Evolutionary conservation across 2,113 vertebrate species (phyloP).

Genomic region (Amblyopsis rosae): DNA sequence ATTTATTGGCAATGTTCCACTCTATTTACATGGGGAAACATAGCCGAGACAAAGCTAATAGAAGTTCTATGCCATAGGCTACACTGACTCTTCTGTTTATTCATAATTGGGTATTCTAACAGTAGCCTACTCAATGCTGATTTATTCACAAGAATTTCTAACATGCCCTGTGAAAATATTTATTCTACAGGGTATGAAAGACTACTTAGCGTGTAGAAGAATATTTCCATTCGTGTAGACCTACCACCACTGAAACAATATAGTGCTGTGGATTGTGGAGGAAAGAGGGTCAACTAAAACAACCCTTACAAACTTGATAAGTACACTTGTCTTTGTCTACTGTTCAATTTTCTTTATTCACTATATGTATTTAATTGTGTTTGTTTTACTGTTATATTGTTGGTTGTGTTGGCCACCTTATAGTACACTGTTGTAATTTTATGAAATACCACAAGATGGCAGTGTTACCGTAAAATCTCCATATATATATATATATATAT

Average conservation of each 20-base stretch:
- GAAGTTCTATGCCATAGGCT: neutral
- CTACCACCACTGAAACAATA: conserved; percentile 53
- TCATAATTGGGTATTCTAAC: conserved; percentile 30
- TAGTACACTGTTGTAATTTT: neutral
- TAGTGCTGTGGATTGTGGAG: conserved; percentile 40
- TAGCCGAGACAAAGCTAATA: neutral
- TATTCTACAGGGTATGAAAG: conserved; percentile 50
- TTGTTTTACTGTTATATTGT: conserved; percentile 47
- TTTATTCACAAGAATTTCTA: conserved; percentile 38
- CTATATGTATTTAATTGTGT: conserved; percentile 41
- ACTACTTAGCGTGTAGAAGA: conserved; percentile 32
- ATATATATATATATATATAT: conserved; percentile 13
- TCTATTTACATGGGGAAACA: too few species aligned
- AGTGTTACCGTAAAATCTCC: conserved; percentile 45
- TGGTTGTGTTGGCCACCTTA: conserved; percentile 8
- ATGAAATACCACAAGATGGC: conserved; percentile 69
- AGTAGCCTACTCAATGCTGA: conserved; percentile 5
- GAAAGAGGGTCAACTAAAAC: conserved; percentile 24
- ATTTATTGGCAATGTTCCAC: too few species aligned
- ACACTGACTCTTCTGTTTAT: conserved; percentile 53
- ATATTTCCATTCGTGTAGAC: conserved; percentile 37
- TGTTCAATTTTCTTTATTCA: conserved; percentile 6
- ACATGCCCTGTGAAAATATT: conserved; percentile 61
- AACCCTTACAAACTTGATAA: conserved; percentile 28
- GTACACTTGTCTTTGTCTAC: conserved; percentile 6